Base-by-base conservation (phyloP, 2,888 invertebrate genomes). In the Venusia cambrica region DNA sequence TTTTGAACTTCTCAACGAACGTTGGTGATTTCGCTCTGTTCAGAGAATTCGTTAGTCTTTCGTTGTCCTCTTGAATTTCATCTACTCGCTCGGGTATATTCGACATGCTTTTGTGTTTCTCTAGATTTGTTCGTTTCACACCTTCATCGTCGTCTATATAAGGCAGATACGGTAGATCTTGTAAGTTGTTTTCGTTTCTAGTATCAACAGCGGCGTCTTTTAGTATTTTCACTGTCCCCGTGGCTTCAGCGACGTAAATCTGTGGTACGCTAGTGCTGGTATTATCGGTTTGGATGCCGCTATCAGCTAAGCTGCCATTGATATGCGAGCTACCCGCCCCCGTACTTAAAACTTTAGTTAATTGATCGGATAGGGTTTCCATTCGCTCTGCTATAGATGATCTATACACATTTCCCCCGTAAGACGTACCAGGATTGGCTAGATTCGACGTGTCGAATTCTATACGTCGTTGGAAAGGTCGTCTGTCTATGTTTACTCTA, bases 251-350 rank as follows among this genome's bases (percentile, higher is more conserved):
- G 4, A 84, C 46, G 37, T 73, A 84, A 56, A 87, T 84, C 35
- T 85, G 84, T 0, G 84, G 85, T 2, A 81, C 84, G 28, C 83
- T 85, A 0, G 83, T 84, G 25, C 83, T 84, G 0, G 80, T 77
- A n/a, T 85, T 85, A 49, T 87, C 87, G 0, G 87, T 87, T 44
- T 87, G 87, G 30, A 87, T 87, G 0, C 87, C 87, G 31, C 85
- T 85, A 33, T 87, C 87, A 0, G 87, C 85, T 38, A 87, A 38
- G 44, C 87, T 87, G 2, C 87, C 85, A 41, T 85, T 87, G 9
- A 85, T 84, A 37, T 85, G 85, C 0, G 84, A 76, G 42, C 84
- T 84, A 1, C 85, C 87, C 0, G 83, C 81, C 1, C 87, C 87
- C 0, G 78, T 77, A 21, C 79, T 81, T 0, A 85, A 36, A 0